These are phyloP conservation scores for Sylvietta virens DNA, from an alignment of 2,113 vertebrate species.

Conservation along the genomic window DNA sequence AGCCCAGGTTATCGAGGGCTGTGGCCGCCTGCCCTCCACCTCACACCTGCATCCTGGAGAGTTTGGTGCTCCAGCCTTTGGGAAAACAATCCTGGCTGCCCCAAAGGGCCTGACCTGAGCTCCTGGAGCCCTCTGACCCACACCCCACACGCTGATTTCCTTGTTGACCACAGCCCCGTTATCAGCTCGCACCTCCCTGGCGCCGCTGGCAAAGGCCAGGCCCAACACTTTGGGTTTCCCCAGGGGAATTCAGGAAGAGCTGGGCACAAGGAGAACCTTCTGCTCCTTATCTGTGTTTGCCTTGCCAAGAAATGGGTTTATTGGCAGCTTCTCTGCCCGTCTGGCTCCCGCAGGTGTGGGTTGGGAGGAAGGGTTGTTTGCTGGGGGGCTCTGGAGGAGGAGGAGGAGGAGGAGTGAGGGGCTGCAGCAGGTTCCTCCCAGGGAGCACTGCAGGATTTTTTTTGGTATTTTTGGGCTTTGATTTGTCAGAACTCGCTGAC, in stretches of 20 bases:
- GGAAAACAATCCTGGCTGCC: neutral
- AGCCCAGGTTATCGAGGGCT: neutral
- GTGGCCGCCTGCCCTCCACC: neutral
- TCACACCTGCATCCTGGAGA: neutral
- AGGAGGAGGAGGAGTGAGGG: neutral
- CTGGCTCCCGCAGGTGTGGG: neutral
- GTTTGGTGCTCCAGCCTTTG: neutral
- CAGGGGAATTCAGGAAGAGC: neutral
- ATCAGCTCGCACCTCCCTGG: neutral
- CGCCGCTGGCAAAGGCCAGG: neutral
- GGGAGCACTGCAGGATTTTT: neutral
- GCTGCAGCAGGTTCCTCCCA: neutral
- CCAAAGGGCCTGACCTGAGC: neutral
- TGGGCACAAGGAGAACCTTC: neutral
- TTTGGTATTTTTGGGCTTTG: neutral
- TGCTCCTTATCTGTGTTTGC: neutral
- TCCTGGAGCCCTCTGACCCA: neutral
- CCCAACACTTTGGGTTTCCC: neutral
- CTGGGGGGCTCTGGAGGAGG: neutral
- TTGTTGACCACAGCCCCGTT: neutral
- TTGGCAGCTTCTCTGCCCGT: neutral
- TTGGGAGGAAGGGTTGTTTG: neutral
- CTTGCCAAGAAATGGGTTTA: neutral
- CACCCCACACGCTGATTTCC: neutral
- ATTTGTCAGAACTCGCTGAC: neutral